Evolutionary conservation across 2,888 invertebrate genomes (phyloP), one percentile per base, ranked within the genome.

Genomic region (Monoplex corrugatus): DNA sequence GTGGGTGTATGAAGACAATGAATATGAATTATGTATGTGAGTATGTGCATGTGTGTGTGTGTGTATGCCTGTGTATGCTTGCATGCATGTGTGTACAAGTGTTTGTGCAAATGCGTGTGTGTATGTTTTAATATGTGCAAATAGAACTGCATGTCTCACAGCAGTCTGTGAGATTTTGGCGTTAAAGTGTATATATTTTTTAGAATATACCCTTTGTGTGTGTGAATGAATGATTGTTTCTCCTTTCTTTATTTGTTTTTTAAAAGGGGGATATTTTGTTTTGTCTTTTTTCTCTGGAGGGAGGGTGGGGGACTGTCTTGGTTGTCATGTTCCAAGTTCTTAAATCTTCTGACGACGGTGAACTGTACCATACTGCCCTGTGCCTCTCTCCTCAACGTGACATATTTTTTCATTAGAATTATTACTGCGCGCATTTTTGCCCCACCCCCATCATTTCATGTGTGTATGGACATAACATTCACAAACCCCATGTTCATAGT

Each of bases 341-440:
- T 44, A n/a, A 85, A 1, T 43, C 80, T 80, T 35, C 63, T 38
- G 63, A 85, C 68, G 85, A 85, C 68, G 63, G 85, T 85, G 68
- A 85, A 63, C 28, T 40, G 85, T 63, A 85, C 63, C 85, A 68
- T 85, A 63, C 85, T 85, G 50, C 85, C 85, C 85, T 45, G 82
- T 82, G 82, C 82, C 82, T 82, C 82, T 82, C 45, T 82, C 44
- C 45, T 10, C 38, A 38, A 44, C 28, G 13, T 13, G 32, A 82
- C 82, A 44, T n/a, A 43, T n/a, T 68, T n/a, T n/a, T 19, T 57
- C 23, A 19, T 28, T 68, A n/a, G n/a, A n/a, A 68, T n/a, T n/a
- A n/a, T n/a, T n/a, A n/a, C 28, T n/a, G 68, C 28, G 68, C 68
- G 23, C 68, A 68, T 6, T 28, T 68, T 50, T 50, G 50, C 8